Evolutionary conservation across 2,888 invertebrate genomes (phyloP).

Genomic region (Zygaena filipendulae): DNA sequence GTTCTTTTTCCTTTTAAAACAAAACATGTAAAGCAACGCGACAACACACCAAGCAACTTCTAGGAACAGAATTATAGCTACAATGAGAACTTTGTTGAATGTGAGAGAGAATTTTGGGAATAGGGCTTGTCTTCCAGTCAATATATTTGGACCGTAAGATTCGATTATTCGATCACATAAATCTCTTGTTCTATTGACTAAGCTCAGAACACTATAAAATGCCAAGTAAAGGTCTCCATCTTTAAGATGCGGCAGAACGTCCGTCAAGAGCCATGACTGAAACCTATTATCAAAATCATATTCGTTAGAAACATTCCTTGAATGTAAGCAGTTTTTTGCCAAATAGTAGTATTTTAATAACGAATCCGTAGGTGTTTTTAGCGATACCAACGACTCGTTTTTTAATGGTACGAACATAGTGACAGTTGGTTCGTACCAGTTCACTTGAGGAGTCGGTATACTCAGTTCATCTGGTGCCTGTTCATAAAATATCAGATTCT

Average conservation of each 20-base stretch:
- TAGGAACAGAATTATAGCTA: slow-evolving; percentile 31
- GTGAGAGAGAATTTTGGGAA: slow-evolving; percentile 16
- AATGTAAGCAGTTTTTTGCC: slow-evolving; percentile 58
- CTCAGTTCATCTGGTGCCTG: slow-evolving; percentile 27
- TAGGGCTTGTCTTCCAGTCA: neutral
- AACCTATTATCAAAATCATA: slow-evolving; percentile 60
- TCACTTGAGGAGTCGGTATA: slow-evolving; percentile 70
- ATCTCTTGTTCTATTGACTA: slow-evolving; percentile 28
- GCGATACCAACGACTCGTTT: slow-evolving; percentile 28
- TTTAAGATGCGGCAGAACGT: slow-evolving; percentile 61
- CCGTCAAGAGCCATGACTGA: slow-evolving; percentile 61
- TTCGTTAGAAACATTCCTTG: slow-evolving; percentile 33
- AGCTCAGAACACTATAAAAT: slow-evolving; percentile 53
- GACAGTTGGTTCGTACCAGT: slow-evolving; percentile 57
- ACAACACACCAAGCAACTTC: slow-evolving; percentile 45
- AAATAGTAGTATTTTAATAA: slow-evolving; percentile 68
- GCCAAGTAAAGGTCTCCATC: slow-evolving; percentile 72
- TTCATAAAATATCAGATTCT: slow-evolving; percentile 34
- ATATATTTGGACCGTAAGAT: neutral
- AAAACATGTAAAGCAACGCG: slow-evolving; percentile 19
- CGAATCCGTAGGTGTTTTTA: slow-evolving; percentile 28
- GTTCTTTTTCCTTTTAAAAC: slow-evolving; percentile 15
- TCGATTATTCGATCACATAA: slow-evolving; percentile 13
- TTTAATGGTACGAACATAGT: slow-evolving; percentile 73
- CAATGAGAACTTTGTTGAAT: slow-evolving; percentile 32